Percentiles rank a stretch among this genome's conserved stretches.
These are phyloP conservation scores for Tetragnatha versicolor DNA, from an alignment of 1,140 invertebrate species.

Conservation along the genomic window DNA sequence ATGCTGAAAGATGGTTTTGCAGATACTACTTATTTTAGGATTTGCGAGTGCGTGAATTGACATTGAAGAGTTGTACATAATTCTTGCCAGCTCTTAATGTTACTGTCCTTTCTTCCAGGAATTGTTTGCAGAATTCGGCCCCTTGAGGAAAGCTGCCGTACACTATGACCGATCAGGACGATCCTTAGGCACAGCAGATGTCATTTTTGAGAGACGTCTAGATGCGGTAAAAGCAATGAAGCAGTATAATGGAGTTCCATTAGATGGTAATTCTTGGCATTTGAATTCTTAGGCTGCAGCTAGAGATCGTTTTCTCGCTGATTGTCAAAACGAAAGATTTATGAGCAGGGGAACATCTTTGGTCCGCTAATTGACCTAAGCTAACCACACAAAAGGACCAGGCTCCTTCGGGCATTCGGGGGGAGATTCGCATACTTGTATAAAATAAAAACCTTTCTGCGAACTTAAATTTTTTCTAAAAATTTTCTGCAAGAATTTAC, in stretches of 20 bases:
- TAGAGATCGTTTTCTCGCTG: too few species aligned
- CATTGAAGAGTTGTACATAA: not conserved
- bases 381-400: too few species aligned
- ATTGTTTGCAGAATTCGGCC: slow-evolving; percentile 96
- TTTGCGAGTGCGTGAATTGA: not conserved
- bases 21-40: too few species aligned
- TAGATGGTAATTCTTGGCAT: slow-evolving; percentile 77
- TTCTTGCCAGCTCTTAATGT: not conserved
- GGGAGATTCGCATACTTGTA: too few species aligned
- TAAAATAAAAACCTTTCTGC: too few species aligned
- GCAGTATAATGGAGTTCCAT: slow-evolving; percentile 95
- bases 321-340: too few species aligned
- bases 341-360: too few species aligned
- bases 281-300: not conserved
- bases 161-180: slow-evolving; percentile 97
- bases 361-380: too few species aligned
- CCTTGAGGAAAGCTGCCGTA: slow-evolving; percentile 89
- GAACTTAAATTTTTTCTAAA: too few species aligned
- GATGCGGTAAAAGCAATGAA: slow-evolving; percentile 97
- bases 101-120: slow-evolving; percentile 70
- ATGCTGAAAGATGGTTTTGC: too few species aligned
- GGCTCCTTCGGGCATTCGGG: too few species aligned
- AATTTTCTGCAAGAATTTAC: too few species aligned
- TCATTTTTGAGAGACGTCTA: slow-evolving; percentile 88
- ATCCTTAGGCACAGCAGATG: slow-evolving; percentile 95